Conservation (phyloP, 2,113 vertebrate species). For the Mystacornis crossleyi region DNA sequence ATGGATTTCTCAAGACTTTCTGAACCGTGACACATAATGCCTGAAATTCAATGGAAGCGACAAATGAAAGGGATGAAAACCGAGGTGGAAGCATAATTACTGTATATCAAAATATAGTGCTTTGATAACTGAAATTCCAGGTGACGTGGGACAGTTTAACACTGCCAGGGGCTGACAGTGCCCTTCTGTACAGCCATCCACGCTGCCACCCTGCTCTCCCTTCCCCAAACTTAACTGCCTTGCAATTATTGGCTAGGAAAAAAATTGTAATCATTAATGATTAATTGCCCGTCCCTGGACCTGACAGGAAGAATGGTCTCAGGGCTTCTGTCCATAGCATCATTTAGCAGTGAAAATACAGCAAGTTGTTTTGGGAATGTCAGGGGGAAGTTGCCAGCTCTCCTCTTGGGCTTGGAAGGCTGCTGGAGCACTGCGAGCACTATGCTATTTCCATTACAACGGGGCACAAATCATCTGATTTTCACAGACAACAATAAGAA, state of each 20-base stretch:
- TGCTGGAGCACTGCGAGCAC: fast-evolving
- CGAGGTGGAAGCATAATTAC: neutral
- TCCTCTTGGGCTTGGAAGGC: neutral
- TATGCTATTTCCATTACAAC: neutral
- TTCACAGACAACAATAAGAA: neutral
- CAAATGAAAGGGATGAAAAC: constrained; percentile 34
- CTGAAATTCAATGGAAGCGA: neutral
- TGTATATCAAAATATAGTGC: neutral
- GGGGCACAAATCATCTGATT: neutral
- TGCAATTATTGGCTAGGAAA: neutral
- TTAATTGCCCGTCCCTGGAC: neutral
- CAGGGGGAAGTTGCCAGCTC: neutral
- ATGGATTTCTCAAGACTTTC: constrained; percentile 58
- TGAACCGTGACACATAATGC: neutral
- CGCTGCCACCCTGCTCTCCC: neutral
- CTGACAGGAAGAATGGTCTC: constrained; percentile 1
- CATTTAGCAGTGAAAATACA: neutral
- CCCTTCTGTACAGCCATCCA: neutral
- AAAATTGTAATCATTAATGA: neutral
- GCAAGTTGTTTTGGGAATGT: neutral
- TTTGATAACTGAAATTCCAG: constrained; percentile 32
- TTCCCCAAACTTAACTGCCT: neutral
- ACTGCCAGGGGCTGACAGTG: neutral
- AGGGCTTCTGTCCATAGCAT: neutral
- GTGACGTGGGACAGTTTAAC: neutral